A percentile compares a stretch with the other conserved stretches of the same genome.
Conservation (phyloP, 2,113 vertebrate species). For the Ageneiosus marmoratus region DNA sequence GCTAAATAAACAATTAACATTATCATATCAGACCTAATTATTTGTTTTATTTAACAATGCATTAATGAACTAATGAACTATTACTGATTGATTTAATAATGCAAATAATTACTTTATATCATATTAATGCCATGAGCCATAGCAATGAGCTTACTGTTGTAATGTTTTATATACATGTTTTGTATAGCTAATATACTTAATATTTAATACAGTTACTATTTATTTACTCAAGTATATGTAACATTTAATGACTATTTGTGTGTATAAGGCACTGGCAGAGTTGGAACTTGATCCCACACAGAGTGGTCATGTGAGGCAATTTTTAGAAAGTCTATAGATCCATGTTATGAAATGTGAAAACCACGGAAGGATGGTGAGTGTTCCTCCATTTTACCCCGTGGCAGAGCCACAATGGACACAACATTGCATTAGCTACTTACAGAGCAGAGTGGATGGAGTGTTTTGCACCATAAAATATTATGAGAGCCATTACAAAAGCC, state of each 20-base stretch:
- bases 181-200: neutral
- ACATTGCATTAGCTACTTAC: slow-evolving; percentile 48
- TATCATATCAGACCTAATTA: no score
- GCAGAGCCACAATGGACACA: slow-evolving; percentile 23
- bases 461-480: slow-evolving; percentile 64
- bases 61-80: neutral
- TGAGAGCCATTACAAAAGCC: slow-evolving; percentile 57
- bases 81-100: neutral
- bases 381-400: slow-evolving; percentile 45
- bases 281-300: neutral
- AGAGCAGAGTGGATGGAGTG: slow-evolving; percentile 54
- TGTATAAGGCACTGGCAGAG: neutral
- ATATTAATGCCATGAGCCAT: neutral
- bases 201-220: no score
- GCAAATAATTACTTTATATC: neutral
- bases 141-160: neutral
- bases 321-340: slow-evolving; percentile 5
- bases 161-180: neutral
- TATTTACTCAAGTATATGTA: neutral
- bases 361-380: neutral
- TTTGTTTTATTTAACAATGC: neutral
- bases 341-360: slow-evolving; percentile 23
- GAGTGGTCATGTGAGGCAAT: neutral
- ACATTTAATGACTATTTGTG: neutral
- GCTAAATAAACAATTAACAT: no score